These are phyloP conservation scores for zebrafish (Danio rerio) DNA, from an alignment of 2,113 vertebrate genomes.

Conservation along the genomic window GRCz12tu NC_133190.1:18169501-18170000, in stretches of 20 bases:
- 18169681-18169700: not conserved
- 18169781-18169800: slow-evolving; percentile 8
- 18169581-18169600: too few species aligned
- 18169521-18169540: too few species aligned
- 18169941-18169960: slow-evolving; percentile 20
- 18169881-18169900: not conserved
- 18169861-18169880: slow-evolving; percentile 1
- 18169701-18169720: not conserved
- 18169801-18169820: slow-evolving; percentile 15
- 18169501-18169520: too few species aligned
- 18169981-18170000: slow-evolving; percentile 29
- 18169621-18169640: not conserved
- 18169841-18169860: slow-evolving; percentile 14
- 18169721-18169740: not conserved
- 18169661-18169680: not conserved
- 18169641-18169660: not conserved
- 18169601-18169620: not conserved
- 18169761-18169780: not conserved
- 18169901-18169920: not conserved
- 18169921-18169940: slow-evolving; percentile 29
- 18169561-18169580: too few species aligned
- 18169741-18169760: not conserved
- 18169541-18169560: too few species aligned
- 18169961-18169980: slow-evolving; percentile 18
- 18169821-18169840: slow-evolving; percentile 7